phyloP scores from a whole-genome alignment of 2,113 vertebrate species.

The Thunnus thynnus region DNA sequence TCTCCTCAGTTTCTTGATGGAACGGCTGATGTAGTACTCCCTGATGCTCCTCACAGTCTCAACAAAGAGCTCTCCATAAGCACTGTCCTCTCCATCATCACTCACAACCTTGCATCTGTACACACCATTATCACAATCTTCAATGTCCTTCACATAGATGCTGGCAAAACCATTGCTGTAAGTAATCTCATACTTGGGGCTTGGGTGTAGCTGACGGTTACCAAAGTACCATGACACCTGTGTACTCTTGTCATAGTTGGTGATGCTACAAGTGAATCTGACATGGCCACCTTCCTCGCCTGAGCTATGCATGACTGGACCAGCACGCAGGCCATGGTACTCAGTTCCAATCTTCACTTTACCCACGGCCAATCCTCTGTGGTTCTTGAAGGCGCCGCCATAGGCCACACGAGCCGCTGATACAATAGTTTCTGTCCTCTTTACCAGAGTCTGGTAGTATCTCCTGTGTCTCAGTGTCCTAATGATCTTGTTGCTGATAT shows the following conservation, averaged over 20 bases:
- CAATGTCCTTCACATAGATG: constrained; percentile 96
- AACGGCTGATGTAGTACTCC: constrained; percentile 91
- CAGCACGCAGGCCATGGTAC: constrained; percentile 90
- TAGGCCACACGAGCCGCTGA: constrained; percentile 93
- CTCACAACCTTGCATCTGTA: constrained; percentile 96
- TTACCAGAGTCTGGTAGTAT: constrained; percentile 94
- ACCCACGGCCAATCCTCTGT: constrained; percentile 89
- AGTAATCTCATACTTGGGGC: constrained; percentile 95
- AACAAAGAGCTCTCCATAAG: constrained; percentile 96
- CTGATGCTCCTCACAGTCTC: constrained; percentile 92
- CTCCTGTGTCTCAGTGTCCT: constrained; percentile 95
- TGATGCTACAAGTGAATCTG: constrained; percentile 92
- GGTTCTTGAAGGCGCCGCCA: constrained; percentile 89
- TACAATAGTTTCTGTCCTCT: constrained; percentile 92
- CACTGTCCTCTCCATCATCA: constrained; percentile 94
- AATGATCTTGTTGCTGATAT: constrained; percentile 92
- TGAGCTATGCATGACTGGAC: constrained; percentile 92
- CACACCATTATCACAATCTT: constrained; percentile 93
- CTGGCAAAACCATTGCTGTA: constrained; percentile 94
- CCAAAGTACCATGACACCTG: constrained; percentile 96
- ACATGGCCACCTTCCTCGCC: constrained; percentile 93
- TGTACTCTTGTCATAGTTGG: constrained; percentile 93
- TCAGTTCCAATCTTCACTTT: constrained; percentile 96
- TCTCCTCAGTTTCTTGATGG: constrained; percentile 91
- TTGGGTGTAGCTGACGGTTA: constrained; percentile 91